Conservation (phyloP, 1,140 invertebrate species). For the Mactra quadrangularis region DNA sequence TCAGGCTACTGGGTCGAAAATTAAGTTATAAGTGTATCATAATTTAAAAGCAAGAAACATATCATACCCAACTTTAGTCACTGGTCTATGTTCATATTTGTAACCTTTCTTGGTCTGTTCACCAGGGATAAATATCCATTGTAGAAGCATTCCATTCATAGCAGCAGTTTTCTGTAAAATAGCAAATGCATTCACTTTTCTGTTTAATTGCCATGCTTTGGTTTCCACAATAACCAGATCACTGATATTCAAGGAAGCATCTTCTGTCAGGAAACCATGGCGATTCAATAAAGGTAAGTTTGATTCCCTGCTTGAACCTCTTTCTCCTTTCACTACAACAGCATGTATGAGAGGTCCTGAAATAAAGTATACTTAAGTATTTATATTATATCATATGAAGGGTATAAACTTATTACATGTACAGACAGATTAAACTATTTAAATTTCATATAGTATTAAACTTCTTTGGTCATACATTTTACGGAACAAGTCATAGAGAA, state of each 20-base stretch:
- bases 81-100: conserved; percentile 24
- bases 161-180: conserved; percentile 18
- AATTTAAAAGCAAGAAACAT: no score
- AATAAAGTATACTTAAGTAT: background rate
- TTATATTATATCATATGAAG: background rate
- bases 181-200: conserved; percentile 9
- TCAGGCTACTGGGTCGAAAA: no score
- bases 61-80: conserved; percentile 17
- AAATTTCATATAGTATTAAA: no score
- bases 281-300: conserved; percentile 16
- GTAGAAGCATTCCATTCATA: conserved; percentile 17
- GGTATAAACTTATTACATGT: no score
- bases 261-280: background rate
- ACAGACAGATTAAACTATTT: no score
- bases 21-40: no score
- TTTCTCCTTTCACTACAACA: conserved; percentile 19
- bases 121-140: conserved; percentile 15
- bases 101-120: background rate
- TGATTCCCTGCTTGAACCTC: conserved; percentile 9
- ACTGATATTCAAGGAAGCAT: background rate
- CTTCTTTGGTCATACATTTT: no score
- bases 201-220: background rate
- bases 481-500: no score
- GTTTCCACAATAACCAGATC: conserved; percentile 38
- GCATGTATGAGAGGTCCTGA: conserved; percentile 13